Evolutionary conservation across 64 coral and sea anemone species (phyloP), one percentile per base, ranked within the genome.

Genomic region (Astreopora myriophthalma): DNA sequence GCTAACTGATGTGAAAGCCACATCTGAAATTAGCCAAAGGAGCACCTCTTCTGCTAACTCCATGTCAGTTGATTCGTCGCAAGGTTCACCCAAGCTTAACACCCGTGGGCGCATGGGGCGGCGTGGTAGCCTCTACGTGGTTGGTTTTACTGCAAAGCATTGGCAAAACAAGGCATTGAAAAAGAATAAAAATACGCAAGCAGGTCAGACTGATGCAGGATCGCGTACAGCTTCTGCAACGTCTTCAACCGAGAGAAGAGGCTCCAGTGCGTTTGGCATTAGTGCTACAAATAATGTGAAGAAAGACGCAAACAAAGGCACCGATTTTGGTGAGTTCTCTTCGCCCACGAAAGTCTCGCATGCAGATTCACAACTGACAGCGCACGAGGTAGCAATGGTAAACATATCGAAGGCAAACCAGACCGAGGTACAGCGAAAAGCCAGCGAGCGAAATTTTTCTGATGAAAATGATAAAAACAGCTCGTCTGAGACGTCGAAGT

Each of bases 101-200:
- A 74, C 84, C 5, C 85, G 92, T 37, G 91, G 81, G 4, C 86
- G 95, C 1, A 85, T 92, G 85, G 95, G 95, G 64, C 83, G 95
- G 62, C 92, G 95, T 8, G 95, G 95, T 1, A 97, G 95, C 24
- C 75, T 97, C 0, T 97, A 97, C 46, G 71, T 97, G 4, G 95
- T 97, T n/a, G 95, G 95, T 2, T 97, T 93, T 6, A 97, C 95
- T 4, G 95, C 95, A 0, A 97, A 97, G 73, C 95, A 97, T 49
- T 97, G 95, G 95, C 95, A 90, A 64, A 94, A 97, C 25, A 94
- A 94, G 42, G 95, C 95, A 32, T 69, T 97, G 20, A 94, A 97
- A 30, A 96, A 96, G 71, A 89, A 89, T 10, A 96, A 92, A 19
- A 91, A 73, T 27, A 57, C 51, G 26, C 76, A 80, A 30, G 8